Evolutionary conservation across 2,113 vertebrate genomes (phyloP).

Genomic region (Lutjanus erythropterus): DNA sequence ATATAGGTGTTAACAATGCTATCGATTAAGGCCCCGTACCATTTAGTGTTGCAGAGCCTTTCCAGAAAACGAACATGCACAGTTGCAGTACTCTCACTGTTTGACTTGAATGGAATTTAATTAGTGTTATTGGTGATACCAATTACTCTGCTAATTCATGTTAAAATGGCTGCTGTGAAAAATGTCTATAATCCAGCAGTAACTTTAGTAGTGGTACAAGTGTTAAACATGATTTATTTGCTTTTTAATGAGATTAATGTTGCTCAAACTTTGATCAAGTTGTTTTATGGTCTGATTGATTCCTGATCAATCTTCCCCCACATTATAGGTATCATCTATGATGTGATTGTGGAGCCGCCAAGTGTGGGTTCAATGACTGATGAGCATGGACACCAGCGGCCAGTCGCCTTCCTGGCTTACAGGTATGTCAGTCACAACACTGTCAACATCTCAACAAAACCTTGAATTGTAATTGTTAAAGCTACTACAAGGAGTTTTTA

Average conservation of each 20-base stretch:
- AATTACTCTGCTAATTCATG: too few species aligned
- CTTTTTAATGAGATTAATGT: background rate
- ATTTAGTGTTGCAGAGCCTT: too few species aligned
- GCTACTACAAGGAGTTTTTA: too few species aligned
- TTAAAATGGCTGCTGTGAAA: too few species aligned
- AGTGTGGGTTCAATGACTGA: slow-evolving; percentile 99
- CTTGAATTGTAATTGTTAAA: too few species aligned
- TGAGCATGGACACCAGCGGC: slow-evolving; percentile 97
- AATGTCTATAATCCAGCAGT: background rate
- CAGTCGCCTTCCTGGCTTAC: slow-evolving; percentile 97
- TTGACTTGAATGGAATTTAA: too few species aligned
- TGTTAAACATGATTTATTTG: background rate
- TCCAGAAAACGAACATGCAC: too few species aligned
- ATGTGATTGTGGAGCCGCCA: slow-evolving; percentile 98
- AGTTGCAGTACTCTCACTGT: too few species aligned
- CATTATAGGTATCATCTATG: slow-evolving; percentile 94
- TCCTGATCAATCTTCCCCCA: background rate
- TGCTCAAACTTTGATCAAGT: accelerated
- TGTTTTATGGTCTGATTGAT: background rate
- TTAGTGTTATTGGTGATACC: too few species aligned
- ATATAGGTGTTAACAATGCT: too few species aligned
- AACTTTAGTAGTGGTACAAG: background rate
- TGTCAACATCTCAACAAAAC: background rate
- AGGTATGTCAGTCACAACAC: slow-evolving; percentile 80
- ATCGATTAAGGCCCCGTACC: too few species aligned